Percentiles rank a stretch among this genome's conserved stretches.
phyloP scores from a whole-genome alignment of 2,113 vertebrate genomes.

The Chionodraco myersi region DNA sequence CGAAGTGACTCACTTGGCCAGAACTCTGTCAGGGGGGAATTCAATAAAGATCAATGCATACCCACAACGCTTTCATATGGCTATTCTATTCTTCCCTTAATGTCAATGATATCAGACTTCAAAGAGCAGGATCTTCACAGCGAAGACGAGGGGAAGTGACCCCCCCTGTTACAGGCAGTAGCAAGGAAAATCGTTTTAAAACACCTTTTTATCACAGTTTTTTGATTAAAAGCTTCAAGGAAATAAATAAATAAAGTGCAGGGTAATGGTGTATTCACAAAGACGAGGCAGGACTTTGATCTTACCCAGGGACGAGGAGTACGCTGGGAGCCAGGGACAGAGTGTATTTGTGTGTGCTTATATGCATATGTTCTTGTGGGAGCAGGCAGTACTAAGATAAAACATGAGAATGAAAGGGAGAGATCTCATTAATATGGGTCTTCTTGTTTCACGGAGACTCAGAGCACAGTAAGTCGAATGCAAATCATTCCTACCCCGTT shows the following conservation, averaged over 20 bases:
- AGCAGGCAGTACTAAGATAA: neutral
- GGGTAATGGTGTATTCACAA: constrained; percentile 58
- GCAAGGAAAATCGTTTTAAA: constrained; percentile 51
- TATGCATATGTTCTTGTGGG: constrained; percentile 22
- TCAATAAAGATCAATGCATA: constrained; percentile 41
- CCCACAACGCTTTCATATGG: constrained; percentile 45
- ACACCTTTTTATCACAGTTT: constrained; percentile 36
- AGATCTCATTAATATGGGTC: constrained; percentile 37
- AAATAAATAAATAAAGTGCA: constrained; percentile 64
- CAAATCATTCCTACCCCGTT: constrained; percentile 5
- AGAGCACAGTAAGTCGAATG: neutral
- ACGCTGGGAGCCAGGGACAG: constrained; percentile 38
- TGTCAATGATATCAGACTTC: constrained; percentile 54
- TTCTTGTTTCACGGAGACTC: constrained; percentile 37
- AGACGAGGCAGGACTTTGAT: constrained; percentile 73
- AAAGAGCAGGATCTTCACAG: constrained; percentile 53
- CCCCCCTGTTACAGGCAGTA: constrained; percentile 7
- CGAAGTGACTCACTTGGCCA: constrained; percentile 7
- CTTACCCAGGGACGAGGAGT: constrained; percentile 47
- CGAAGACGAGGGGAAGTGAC: constrained; percentile 49
- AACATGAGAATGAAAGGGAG: constrained; percentile 31
- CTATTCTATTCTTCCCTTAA: constrained; percentile 48
- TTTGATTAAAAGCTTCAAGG: constrained; percentile 64
- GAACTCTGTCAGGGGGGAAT: constrained; percentile 12
- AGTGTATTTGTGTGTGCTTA: neutral